Base-by-base conservation (phyloP, 2,888 invertebrate genomes). In the Amaurobius ferox region DNA sequence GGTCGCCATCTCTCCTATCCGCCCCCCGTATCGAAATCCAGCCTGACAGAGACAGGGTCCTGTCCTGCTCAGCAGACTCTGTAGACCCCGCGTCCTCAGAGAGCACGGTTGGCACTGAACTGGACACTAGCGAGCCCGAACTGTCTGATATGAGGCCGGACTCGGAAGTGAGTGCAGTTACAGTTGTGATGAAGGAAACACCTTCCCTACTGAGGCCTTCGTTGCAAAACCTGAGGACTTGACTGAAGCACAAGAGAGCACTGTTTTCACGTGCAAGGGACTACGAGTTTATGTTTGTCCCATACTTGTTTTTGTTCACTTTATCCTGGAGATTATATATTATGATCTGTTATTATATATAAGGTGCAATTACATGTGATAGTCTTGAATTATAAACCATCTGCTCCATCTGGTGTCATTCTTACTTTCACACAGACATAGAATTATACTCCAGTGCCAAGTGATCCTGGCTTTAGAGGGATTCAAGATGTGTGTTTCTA, bases 11-110 rank as follows among this genome's bases (percentile, higher is more conserved):
- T 0, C 29, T 71, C 2, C 35, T 76, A n/a, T 13, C 76, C 0
- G 70, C 88, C 1, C 89, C 89, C 13, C 78, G 88, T 13, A 89
- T 89, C 26, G 87, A 87, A n/a, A 86, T 89, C 6, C 87, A 89
- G 62, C 55, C 87, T 7, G 88, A 88, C 48, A 68, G 48, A 66
- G 35, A 23, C 16, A 30, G 28, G 67, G 32, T 62, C 13, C 28
- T 62, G 6, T 40, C 29, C 64, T 39, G 72, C n/a, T 79, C 86
- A 9, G 71, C 70, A 13, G 85, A 86, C 35, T 88, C 87, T 0
- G 80, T 86, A 23, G 79, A 86, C 26, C 74, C 78, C 5, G 86
- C 76, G 19, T 67, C 85, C 28, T 88, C 88, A 1, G 88, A 88
- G 44, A 88, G 87, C 76, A 88, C 88, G 16, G 16, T 88, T 48